Base-by-base conservation (phyloP, 2,113 vertebrate genomes). In the Megaceryle torquata region DNA sequence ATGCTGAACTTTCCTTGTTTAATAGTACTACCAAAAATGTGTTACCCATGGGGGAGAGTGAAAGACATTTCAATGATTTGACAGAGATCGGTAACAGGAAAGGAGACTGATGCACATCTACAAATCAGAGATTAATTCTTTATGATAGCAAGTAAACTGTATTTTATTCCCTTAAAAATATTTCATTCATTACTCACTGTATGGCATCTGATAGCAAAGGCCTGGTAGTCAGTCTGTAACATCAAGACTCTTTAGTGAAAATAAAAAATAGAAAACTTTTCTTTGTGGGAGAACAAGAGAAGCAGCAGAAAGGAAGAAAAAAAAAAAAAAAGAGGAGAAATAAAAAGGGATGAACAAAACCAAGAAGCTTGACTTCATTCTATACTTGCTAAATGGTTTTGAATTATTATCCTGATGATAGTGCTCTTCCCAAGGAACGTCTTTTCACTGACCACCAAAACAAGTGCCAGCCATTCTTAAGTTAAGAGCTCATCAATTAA, bases 401-500 rank as follows among this genome's bases (percentile, higher is more conserved):
- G 76, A 48, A 54, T 61, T 72, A 64, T 65, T 71, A 53, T n/a
- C 67, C 57, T 61, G 13, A 41, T 54, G 10, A 80, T 29, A 82
- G 50, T 29, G 61, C 22, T 82, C 19, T 84, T 91, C 61, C 76
- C 54, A 89, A 72, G 41, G 24, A 89, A 78, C 31, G 31, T 4
- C 16, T 75, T 91, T 89, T 57, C 31, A 65, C 50, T 65, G 39
- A 54, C 35, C 25, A 72, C 25, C 41, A 79, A 57, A 91, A 93
- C 94, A 69, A 93, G 88, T 21, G 95, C 86, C 68, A 76, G 88
- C 44, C 61, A 91, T 95, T 60, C 89, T 93, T 84, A 64, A 91
- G 37, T 87, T 82, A 90, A 91, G 85, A 96, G 84, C 41, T 94
- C 15, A 76, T 92, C 92, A 96, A 92, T 97, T 96, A 97, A 86